These are phyloP conservation scores for Drosophila longiperda DNA, from an alignment of 2,888 invertebrate species.

Conservation along the genomic window DNA sequence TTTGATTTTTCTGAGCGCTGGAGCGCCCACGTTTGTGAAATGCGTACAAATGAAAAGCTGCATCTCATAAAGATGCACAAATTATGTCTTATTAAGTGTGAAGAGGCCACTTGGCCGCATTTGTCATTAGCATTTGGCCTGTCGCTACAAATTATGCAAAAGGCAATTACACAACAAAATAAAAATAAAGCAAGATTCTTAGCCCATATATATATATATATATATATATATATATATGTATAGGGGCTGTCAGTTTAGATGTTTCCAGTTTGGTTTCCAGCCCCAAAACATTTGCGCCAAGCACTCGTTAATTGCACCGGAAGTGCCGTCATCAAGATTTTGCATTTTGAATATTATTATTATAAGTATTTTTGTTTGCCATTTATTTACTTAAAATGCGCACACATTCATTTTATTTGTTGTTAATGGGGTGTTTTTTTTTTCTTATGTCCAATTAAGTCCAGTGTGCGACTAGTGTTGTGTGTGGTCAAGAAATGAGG, in stretches of 20 bases:
- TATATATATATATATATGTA: too few species aligned
- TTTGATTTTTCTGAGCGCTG: conserved; percentile 11
- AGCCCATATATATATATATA: not conserved
- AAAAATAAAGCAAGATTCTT: conserved; percentile 13
- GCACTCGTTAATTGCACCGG: conserved; percentile 69
- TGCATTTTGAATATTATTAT: conserved; percentile 26
- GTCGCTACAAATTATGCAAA: conserved; percentile 52
- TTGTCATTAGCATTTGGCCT: conserved; percentile 55
- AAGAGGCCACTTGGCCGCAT: conserved; percentile 65
- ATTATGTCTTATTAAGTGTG: conserved; percentile 80
- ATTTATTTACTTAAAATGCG: conserved; percentile 32
- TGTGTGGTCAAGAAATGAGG: conserved; percentile 65
- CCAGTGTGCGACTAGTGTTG: conserved; percentile 33
- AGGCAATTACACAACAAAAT: conserved; percentile 17
- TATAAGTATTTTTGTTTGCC: conserved; percentile 14
- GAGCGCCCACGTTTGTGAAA: conserved; percentile 66
- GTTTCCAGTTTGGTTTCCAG: conserved; percentile 47
- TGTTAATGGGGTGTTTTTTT: conserved; percentile 49
- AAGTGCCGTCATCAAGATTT: conserved; percentile 69
- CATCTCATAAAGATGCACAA: conserved; percentile 67
- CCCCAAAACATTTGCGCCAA: conserved; percentile 34
- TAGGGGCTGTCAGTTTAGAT: conserved; percentile 23
- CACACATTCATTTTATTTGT: conserved; percentile 54
- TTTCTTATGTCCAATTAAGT: not conserved
- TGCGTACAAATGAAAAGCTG: conserved; percentile 30